A percentile compares a stretch with the other conserved stretches of the same genome.
phyloP scores from a whole-genome alignment of 2,797 vertebrate genomes.

The Peromyscus attwateri region DNA sequence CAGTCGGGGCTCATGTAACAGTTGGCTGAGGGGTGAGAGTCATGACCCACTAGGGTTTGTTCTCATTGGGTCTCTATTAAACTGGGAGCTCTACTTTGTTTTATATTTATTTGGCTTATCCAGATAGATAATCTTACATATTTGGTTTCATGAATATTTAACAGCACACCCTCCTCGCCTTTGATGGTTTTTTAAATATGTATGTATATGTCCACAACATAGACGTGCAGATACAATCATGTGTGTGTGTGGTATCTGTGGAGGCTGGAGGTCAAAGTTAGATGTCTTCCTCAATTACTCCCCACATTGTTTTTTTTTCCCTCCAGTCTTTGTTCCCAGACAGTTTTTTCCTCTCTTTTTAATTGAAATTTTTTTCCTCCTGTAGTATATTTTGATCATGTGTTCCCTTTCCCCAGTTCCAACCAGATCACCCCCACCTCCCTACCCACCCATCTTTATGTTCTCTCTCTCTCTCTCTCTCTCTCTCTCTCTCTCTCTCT shows the following conservation, averaged over 20 bases:
- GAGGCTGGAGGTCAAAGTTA: background rate
- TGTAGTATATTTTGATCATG: background rate
- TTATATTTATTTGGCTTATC: background rate
- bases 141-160: background rate
- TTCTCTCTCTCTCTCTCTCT: background rate
- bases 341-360: background rate
- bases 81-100: background rate
- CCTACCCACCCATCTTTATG: background rate
- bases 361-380: background rate
- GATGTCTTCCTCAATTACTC: background rate
- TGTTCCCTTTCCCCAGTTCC: background rate
- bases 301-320: background rate
- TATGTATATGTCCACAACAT: background rate
- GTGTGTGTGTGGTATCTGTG: background rate
- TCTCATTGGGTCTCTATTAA: background rate
- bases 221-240: background rate
- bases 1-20: background rate
- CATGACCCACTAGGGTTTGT: background rate
- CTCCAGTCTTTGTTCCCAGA: background rate
- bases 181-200: background rate
- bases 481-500: background rate
- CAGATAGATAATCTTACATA: background rate
- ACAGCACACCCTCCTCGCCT: background rate
- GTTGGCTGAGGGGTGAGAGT: background rate
- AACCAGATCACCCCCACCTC: background rate